A percentile compares a stretch with the other conserved stretches of the same genome.
Evolutionary conservation across 2,888 invertebrate genomes (phyloP).

Genomic region (Drosophila cracens): DNA sequence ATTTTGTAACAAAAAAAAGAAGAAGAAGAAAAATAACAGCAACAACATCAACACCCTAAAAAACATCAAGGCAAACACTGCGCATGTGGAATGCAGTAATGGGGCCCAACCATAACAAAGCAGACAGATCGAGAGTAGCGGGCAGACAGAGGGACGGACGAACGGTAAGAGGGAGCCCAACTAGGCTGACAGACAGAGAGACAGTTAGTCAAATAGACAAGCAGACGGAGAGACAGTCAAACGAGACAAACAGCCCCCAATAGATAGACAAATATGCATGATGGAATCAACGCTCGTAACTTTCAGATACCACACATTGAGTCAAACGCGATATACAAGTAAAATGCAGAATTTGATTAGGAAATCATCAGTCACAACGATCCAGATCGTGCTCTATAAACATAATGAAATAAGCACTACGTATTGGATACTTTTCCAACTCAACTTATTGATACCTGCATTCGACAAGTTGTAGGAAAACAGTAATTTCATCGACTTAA

Average conservation of each 20-base stretch:
- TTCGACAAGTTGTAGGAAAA: not conserved
- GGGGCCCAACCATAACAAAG: conserved; percentile 72
- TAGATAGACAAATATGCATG: conserved; percentile 71
- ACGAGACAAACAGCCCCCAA: conserved; percentile 71
- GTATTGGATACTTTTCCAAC: not conserved
- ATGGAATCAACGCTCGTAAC: conserved; percentile 52
- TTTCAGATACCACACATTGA: conserved; percentile 58
- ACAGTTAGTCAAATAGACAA: conserved; percentile 14
- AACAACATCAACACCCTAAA: conserved; percentile 67
- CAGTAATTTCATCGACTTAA: not conserved
- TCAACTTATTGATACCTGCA: not conserved
- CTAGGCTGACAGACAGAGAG: conserved; percentile 25
- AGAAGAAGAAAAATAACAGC: conserved; percentile 26
- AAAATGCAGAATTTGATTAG: conserved; percentile 50
- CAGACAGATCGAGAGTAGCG: conserved; percentile 26
- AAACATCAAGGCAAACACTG: conserved; percentile 80
- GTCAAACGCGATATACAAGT: conserved; percentile 30
- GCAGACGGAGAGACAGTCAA: conserved; percentile 14
- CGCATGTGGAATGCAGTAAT: conserved; percentile 80
- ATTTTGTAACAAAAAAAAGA: conserved; percentile 67
- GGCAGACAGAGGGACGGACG: not conserved
- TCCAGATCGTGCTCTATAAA: conserved; percentile 28
- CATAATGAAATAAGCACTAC: conserved; percentile 13
- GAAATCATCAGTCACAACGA: conserved; percentile 34
- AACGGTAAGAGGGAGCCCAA: conserved; percentile 6